Conservation (phyloP, 2,113 vertebrate species). For the Chunga burmeisteri region DNA sequence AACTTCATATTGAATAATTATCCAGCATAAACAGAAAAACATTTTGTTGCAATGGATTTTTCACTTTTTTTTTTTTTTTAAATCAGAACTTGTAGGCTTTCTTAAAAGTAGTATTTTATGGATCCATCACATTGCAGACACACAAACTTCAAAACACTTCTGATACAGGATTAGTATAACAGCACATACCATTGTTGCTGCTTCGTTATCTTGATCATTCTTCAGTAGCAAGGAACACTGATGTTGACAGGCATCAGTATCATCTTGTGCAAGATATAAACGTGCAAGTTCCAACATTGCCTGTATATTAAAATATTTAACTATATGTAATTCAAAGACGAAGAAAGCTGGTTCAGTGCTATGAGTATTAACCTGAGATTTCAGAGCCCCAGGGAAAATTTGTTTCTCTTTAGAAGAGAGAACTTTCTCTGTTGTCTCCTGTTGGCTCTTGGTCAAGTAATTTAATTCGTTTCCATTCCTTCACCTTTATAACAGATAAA, state of each 20-base stretch:
- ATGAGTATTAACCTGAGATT: neutral
- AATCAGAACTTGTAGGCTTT: neutral
- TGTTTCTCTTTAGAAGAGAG: neutral
- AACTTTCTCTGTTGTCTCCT: neutral
- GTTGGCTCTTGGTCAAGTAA: neutral
- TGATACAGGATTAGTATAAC: neutral
- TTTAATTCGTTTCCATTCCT: neutral
- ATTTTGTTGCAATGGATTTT: neutral
- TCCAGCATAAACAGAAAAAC: neutral
- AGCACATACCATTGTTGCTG: conserved; percentile 81
- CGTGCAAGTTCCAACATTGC: conserved; percentile 93
- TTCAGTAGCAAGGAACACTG: conserved; percentile 89
- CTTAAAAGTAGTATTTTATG: neutral
- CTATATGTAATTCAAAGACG: neutral
- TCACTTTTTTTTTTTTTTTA: neutral
- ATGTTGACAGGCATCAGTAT: conserved; percentile 86
- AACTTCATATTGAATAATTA: neutral
- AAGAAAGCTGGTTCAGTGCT: neutral
- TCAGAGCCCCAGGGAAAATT: neutral
- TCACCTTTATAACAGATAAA: conserved; percentile 1
- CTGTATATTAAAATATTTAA: conserved; percentile 63
- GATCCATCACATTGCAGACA: neutral
- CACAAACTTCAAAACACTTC: neutral
- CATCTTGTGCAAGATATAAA: conserved; percentile 88
- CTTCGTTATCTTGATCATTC: conserved; percentile 89